phyloP scores from a whole-genome alignment of 2,113 vertebrate genomes.

The Nettapus auritus region DNA sequence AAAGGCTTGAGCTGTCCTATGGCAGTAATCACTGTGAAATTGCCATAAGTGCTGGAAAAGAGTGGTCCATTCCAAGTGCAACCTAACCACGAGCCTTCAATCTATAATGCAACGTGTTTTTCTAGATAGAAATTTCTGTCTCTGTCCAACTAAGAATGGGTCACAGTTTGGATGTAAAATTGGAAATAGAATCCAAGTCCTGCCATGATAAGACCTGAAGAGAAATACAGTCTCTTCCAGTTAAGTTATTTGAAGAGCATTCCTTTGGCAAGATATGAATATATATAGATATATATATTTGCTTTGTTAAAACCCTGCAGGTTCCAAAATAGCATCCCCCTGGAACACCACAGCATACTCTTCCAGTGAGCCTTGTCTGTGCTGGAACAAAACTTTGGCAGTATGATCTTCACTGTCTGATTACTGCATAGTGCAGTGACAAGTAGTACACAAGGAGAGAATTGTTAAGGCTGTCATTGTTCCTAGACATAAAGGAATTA shows the following conservation, averaged over 20 bases:
- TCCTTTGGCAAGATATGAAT: not conserved
- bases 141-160: not conserved
- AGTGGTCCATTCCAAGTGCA: not conserved
- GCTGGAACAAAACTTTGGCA: not conserved
- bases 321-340: slow-evolving; percentile 2
- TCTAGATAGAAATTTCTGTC: not conserved
- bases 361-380: not conserved
- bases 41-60: not conserved
- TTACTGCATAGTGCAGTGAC: not conserved
- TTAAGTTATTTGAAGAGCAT: slow-evolving; percentile 14
- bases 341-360: not conserved
- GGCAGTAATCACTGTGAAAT: not conserved
- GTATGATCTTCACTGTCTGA: not conserved
- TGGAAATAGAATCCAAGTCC: not conserved
- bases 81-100: not conserved
- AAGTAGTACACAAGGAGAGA: not conserved
- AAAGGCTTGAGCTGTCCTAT: not conserved
- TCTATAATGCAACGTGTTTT: not conserved
- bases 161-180: not conserved
- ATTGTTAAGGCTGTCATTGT: not conserved
- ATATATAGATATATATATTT: no score
- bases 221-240: not conserved
- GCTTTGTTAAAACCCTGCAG: slow-evolving; percentile 9
- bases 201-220: not conserved
- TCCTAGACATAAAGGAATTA: not conserved